Base-by-base conservation (phyloP, 2,888 invertebrate species). In the Cylloceria caligata region DNA sequence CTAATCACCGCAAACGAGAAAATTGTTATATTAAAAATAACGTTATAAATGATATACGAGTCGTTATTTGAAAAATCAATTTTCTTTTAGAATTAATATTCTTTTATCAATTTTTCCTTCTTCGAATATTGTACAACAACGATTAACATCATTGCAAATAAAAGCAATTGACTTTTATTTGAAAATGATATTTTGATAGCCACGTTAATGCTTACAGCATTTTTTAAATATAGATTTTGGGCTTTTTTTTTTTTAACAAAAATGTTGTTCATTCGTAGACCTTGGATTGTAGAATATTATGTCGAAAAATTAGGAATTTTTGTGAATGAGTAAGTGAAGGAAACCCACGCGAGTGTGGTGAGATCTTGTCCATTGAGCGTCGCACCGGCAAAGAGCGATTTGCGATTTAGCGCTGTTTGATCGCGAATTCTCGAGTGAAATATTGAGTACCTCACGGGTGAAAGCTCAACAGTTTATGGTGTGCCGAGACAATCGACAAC, bases 361-460 rank as follows among this genome's bases (percentile, higher is more conserved):
- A 85, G 86, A 87, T 86, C 83, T 87, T 87, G 87, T 87, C 86
- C 86, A 87, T 83, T 84, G 84, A 86, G 81, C 84, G 81, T 82
- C 81, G 69, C 69, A 64, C 52, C 55, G 65, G 55, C 73, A 64
- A 68, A 30, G 49, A 49, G 34, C 42, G 60, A 42, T 57, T 57
- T n/a, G 52, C 73, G 60, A 67, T 62, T 27, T 49, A 69, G n/a
- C 16, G 7, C 1, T n/a, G n/a, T 47, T 74, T 60, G 30, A 42
- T 19, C 73, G 77, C 49, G 69, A 19, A 62, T 60, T 77, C 68
- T 57, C 73, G 68, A 81, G 73, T 78, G 82, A 73, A 69, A 36
- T 16, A 34, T 19, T 16, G n/a, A n/a, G 5, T n/a, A 30, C 55
- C 30, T n/a, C 60, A 11, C 34, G 60, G 30, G 34, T 52, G 52